Conservation (phyloP, 2,113 vertebrate species). For the Cavia aperea region DNA sequence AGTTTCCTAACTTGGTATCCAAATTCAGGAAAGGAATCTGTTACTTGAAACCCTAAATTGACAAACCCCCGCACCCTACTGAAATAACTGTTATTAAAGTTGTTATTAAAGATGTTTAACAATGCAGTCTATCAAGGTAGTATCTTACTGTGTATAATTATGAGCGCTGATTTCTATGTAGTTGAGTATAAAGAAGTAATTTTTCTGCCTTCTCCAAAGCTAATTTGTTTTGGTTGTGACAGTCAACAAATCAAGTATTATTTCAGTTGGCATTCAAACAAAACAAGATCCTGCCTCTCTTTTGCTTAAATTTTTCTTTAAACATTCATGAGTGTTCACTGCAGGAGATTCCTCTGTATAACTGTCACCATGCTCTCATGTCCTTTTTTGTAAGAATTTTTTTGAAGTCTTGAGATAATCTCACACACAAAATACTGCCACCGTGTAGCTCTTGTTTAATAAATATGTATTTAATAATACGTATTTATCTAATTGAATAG, state of each 20-base stretch:
- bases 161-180: neutral
- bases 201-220: neutral
- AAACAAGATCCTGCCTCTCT: neutral
- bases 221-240: neutral
- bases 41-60: neutral
- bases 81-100: neutral
- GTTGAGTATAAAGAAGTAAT: neutral
- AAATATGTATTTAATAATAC: neutral
- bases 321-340: neutral
- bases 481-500: slow-evolving; percentile 23
- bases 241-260: slow-evolving; percentile 24
- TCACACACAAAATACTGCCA: slow-evolving; percentile 12
- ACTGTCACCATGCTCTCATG: neutral
- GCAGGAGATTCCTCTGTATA: neutral
- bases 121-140: neutral
- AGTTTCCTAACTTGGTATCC: slow-evolving; percentile 9
- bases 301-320: neutral
- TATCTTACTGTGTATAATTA: neutral
- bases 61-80: neutral
- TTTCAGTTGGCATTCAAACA: slow-evolving; percentile 17
- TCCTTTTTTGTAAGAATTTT: neutral
- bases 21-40: neutral
- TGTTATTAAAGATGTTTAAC: neutral
- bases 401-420: neutral
- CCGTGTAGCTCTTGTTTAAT: slow-evolving; percentile 4